Evolutionary conservation across 2,113 vertebrate genomes (phyloP).

Genomic region (Sturnira hondurensis): DNA sequence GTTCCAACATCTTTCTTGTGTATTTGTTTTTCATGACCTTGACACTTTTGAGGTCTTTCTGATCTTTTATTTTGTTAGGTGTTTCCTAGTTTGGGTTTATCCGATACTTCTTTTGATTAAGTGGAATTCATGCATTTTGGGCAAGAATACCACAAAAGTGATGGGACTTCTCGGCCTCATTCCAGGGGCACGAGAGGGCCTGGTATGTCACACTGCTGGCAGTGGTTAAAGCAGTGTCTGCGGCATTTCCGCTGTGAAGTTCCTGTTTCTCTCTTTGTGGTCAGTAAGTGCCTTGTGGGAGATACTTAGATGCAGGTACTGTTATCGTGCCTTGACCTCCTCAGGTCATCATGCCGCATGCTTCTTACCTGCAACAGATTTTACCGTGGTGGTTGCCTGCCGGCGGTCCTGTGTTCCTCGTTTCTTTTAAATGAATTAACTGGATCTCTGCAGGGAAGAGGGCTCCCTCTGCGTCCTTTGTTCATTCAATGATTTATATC

Average conservation of each 20-base stretch:
- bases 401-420: background rate
- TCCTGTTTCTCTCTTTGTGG: background rate
- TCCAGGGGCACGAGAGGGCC: fast-evolving
- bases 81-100: background rate
- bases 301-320: background rate
- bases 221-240: background rate
- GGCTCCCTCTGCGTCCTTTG: background rate
- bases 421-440: background rate
- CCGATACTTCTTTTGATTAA: background rate
- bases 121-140: background rate
- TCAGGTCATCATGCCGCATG: background rate
- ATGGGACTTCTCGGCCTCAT: fast-evolving
- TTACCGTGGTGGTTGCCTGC: background rate
- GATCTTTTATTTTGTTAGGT: background rate
- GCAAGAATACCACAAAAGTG: background rate
- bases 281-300: background rate
- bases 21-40: background rate
- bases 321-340: background rate
- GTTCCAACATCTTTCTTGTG: background rate
- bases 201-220: fast-evolving
- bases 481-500: background rate
- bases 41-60: background rate
- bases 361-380: background rate
- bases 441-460: background rate
- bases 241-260: background rate